phyloP scores from a whole-genome alignment of 2,113 vertebrate genomes.

The Lycaon pictus region DNA sequence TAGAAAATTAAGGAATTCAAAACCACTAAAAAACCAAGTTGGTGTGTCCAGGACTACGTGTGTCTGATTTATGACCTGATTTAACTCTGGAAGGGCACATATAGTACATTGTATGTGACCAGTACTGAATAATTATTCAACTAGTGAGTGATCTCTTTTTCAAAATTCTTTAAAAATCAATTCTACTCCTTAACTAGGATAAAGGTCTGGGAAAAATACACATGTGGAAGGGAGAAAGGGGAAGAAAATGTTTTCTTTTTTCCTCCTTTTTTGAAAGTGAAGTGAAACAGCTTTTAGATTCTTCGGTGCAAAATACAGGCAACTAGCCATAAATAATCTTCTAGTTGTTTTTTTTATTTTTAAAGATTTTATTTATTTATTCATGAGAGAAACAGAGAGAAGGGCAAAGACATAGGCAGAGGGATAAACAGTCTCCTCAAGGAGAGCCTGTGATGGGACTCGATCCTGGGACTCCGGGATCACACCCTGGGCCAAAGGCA shows the following conservation, averaged over 20 bases:
- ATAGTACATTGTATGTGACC: neutral
- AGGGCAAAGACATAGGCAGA: no score
- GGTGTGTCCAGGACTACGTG: neutral
- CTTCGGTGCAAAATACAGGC: slow-evolving; percentile 21
- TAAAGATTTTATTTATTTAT: no score
- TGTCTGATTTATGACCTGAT: neutral
- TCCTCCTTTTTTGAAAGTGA: neutral
- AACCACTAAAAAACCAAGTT: neutral
- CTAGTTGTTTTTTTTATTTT: no score
- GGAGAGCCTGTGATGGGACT: no score
- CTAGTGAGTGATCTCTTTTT: slow-evolving; percentile 24
- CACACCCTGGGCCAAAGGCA: no score
- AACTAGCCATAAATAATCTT: neutral
- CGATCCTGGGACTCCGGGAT: no score
- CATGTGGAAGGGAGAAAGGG: neutral
- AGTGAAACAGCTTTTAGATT: slow-evolving; percentile 43
- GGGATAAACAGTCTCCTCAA: no score
- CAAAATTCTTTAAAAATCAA: slow-evolving; percentile 31
- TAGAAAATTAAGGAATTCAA: slow-evolving; percentile 15
- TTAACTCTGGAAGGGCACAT: neutral
- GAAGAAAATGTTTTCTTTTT: neutral
- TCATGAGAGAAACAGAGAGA: no score
- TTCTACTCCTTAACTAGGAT: neutral
- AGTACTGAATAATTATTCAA: neutral
- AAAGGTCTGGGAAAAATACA: slow-evolving; percentile 16